Base-by-base conservation (phyloP, 1,140 invertebrate species). In the Lasioglossum baleicum region DNA sequence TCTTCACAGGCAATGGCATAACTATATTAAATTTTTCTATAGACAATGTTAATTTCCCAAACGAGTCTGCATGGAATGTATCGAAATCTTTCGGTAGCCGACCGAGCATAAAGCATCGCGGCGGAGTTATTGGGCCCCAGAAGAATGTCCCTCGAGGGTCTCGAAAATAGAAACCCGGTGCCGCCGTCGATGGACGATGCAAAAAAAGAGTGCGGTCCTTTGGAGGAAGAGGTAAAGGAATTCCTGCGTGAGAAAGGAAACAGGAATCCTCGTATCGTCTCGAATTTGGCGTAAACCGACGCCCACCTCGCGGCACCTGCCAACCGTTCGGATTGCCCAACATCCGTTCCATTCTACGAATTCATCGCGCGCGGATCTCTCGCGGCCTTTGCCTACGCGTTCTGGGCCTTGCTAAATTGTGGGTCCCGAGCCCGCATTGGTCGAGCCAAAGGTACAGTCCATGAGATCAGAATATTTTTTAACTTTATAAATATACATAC, bases 301-400 rank as follows among this genome's bases (percentile, higher is more conserved):
- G 86, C 83, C 86, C 83, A 87, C 82, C 58, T 56, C 67, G 61
- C 53, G 82, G 86, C 86, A 87, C 86, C 86, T 87, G 86, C 83
- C 76, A 51, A 40, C 80, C 80, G 84, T 83, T 84, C 77, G 70
- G 63, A 74, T 84, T 85, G 85, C 83, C 65, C 81, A 87, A 87
- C 86, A 87, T 87, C 85, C 85, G 85, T 78, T 87, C 77, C 56
- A 73, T 72, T 81, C 74, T 76, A 56, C 35, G 67, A 58, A 86
- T 80, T 85, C 79, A 84, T 81, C 84, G 72, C 67, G 70, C 44
- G 35, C 22, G 44, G 53, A 65, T 70, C 51, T 53, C 15, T 48
- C 44, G 44, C 44, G 44, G 44, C 11, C 44, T 11, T 48, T 48
- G 44, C 44, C 44, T 48, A 48, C 44, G 44, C 44, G 44, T 11